Conservation (phyloP, 1,140 invertebrate species). For the Ceratina japonica region DNA sequence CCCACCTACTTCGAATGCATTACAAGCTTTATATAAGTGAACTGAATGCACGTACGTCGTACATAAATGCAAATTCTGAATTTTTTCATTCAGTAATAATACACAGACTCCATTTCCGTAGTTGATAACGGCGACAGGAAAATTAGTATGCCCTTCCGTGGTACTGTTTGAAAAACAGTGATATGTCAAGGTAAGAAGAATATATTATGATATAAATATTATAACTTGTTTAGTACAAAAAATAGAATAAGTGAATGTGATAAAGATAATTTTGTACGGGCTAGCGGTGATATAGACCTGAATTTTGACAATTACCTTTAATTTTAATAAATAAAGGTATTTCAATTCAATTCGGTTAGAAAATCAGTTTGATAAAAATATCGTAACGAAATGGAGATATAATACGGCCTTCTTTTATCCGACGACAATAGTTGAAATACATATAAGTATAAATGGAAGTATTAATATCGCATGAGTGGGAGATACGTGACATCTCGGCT, state of each 20-base stretch:
- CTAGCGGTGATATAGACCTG: no score
- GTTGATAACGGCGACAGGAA: conserved; percentile 8
- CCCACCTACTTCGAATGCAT: no score
- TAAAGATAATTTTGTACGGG: no score
- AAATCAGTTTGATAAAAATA: conserved; percentile 40
- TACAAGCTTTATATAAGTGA: no score
- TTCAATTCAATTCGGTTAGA: neutral
- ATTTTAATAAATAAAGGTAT: no score
- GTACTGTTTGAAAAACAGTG: neutral
- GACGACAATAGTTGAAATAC: conserved; percentile 22
- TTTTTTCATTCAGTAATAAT: neutral
- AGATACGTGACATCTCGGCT: conserved; percentile 35
- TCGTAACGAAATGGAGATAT: conserved; percentile 15
- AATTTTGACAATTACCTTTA: no score
- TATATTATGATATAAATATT: no score
- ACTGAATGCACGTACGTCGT: no score
- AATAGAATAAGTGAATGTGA: no score
- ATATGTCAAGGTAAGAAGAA: no score
- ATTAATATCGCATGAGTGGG: conserved; percentile 35
- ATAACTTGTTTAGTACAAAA: no score
- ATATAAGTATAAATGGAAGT: conserved; percentile 40
- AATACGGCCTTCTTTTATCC: conserved; percentile 13
- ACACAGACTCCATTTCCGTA: neutral
- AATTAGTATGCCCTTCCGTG: neutral
- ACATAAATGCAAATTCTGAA: neutral